A percentile compares a stretch with the other conserved stretches of the same genome.
phyloP scores from a whole-genome alignment of 1,140 invertebrate species.

The Plodia interpunctella region DNA sequence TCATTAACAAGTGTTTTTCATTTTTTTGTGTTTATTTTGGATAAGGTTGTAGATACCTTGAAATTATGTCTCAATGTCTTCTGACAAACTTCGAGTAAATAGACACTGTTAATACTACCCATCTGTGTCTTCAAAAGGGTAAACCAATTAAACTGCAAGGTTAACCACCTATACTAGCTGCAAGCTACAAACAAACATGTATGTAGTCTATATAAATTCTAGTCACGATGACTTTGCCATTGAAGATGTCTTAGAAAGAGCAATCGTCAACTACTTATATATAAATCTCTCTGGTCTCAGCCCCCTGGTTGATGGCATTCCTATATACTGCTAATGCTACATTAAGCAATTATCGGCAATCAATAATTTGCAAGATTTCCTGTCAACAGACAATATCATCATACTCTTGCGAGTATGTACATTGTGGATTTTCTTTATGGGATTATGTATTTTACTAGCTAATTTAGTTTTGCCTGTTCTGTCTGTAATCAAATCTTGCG shows the following conservation, averaged over 20 bases:
- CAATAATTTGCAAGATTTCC: too few species aligned
- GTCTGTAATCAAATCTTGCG: too few species aligned
- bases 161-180: constrained; percentile 35
- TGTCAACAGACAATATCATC: too few species aligned
- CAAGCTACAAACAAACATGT: not conserved
- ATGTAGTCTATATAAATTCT: not conserved
- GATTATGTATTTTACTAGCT: too few species aligned
- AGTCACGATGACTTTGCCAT: not conserved
- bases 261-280: not conserved
- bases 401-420: too few species aligned
- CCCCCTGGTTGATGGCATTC: too few species aligned
- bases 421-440: too few species aligned
- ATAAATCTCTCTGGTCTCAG: too few species aligned
- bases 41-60: not conserved
- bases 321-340: too few species aligned
- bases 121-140: constrained; percentile 12
- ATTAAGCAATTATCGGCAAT: too few species aligned
- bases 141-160: constrained; percentile 47
- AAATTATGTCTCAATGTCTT: not conserved
- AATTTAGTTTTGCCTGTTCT: too few species aligned
- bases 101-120: not conserved
- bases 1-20: not conserved
- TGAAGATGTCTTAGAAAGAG: not conserved
- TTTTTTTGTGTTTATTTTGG: not conserved
- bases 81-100: not conserved